Evolutionary conservation across 2,113 vertebrate species (phyloP).

Genomic region (Panurus biarmicus): DNA sequence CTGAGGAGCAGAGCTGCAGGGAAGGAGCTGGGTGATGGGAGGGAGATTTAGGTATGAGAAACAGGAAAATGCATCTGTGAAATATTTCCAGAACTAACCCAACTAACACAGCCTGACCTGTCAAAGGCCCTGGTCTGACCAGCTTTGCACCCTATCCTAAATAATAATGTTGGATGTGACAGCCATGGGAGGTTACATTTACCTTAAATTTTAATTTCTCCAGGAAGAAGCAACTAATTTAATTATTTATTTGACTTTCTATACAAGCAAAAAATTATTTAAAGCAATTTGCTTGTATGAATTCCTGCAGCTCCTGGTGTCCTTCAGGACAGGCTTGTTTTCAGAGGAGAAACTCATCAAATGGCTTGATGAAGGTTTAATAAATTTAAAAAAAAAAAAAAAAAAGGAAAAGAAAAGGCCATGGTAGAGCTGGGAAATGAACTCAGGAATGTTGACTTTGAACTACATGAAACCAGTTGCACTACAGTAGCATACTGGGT

Average conservation of each 20-base stretch:
- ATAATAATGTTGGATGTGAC: neutral
- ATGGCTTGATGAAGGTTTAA: neutral
- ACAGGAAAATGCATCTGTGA: neutral
- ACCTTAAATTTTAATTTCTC: neutral
- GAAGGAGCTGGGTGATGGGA: neutral
- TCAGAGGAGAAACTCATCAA: neutral
- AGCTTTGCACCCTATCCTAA: neutral
- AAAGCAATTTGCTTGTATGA: neutral
- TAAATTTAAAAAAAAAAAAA: neutral
- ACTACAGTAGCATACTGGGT: neutral
- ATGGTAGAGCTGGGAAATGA: neutral
- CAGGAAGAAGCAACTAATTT: neutral
- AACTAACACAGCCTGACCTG: neutral
- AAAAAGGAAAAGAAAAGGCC: neutral
- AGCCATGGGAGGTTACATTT: neutral
- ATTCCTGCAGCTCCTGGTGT: neutral
- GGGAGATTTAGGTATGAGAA: neutral
- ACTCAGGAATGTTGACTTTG: constrained; percentile 37
- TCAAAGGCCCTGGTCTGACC: neutral
- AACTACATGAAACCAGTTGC: constrained; percentile 34
- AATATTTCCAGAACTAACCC: neutral
- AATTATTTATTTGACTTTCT: neutral
- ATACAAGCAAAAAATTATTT: neutral
- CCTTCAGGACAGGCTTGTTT: neutral
- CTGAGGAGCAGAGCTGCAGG: fast-evolving